Evolutionary conservation across 2,797 vertebrate genomes (phyloP), one percentile per base, ranked within the genome.

Genomic region (Brotula barbata): DNA sequence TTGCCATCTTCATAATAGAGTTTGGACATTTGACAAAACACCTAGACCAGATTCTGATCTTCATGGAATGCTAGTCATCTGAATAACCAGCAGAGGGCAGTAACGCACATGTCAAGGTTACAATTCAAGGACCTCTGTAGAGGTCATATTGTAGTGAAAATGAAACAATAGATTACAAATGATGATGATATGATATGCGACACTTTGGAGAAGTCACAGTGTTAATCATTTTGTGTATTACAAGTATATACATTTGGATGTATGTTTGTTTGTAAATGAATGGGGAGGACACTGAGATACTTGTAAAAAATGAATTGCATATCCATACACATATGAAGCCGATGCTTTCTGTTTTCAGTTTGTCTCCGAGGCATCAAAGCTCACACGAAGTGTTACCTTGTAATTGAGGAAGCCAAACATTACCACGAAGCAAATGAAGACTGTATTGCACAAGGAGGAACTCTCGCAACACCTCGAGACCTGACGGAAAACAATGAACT

Each of bases 401-500:
- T 91, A 8, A 90, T 93, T 5, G 94, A 97, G 69, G 87, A 91
- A 31, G 83, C 87, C 69, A 98, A 95, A 76, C 90, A 94, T 70
- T 99, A 94, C 83, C 96, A 99, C 0, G 94, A 96, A 67, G 97
- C 97, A 54, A 96, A 99, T 0, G 96, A 99, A 84, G 93, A 98
- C 80, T 98, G 96, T 74, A 99, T 99, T 64, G 90, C 95, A 66
- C 96, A 95, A 71, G 97, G 97, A 44, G 96, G 96, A 15, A 97
- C 94, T 0, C 71, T 99, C 52, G 96, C 93, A 8, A 93, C 93
- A 11, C 97, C 97, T 0, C 91, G 95, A 68, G 93, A 90, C 25
- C 41, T 67, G 0, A 92, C 90, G 1, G 95, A 99, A 81, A 98
- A 93, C 74, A 92, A 88, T 0, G 87, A 89, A 15, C 89, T 99